Conservation (phyloP, 2,113 vertebrate genomes). For the Sylvia atricapilla region DNA sequence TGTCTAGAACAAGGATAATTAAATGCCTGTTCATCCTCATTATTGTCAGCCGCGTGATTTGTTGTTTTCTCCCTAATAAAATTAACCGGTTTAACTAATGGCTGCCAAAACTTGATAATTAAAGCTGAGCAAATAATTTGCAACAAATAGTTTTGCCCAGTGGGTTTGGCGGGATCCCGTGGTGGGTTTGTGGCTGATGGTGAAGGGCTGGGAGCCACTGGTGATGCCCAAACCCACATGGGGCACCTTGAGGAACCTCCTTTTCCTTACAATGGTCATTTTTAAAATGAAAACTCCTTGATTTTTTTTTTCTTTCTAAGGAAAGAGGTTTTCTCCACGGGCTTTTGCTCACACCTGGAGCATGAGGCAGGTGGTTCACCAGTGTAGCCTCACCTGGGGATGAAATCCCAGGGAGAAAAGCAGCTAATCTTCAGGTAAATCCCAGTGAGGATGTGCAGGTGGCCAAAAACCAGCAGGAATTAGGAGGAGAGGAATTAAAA, state of each 20-base stretch:
- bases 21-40: conserved; percentile 65
- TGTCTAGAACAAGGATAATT: conserved; percentile 64
- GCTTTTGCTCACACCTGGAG: not conserved
- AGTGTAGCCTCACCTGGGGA: accelerated
- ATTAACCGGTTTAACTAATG: conserved; percentile 65
- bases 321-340: accelerated
- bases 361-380: accelerated
- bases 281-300: accelerated
- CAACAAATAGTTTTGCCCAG: conserved; percentile 22
- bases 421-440: not conserved
- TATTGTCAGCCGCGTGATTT: conserved; percentile 63
- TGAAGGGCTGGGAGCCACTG: not conserved
- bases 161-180: not conserved
- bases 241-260: not conserved
- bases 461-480: not conserved
- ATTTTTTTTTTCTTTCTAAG: not conserved
- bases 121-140: conserved; percentile 62
- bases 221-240: not conserved
- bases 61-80: conserved; percentile 63
- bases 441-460: accelerated
- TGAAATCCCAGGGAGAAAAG: not conserved
- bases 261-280: not conserved
- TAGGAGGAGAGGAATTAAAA: not conserved
- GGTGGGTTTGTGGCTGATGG: not conserved
- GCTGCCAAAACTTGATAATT: conserved; percentile 63